Base-by-base conservation (phyloP, 2,888 invertebrate genomes). In the Nowickia ferox region DNA sequence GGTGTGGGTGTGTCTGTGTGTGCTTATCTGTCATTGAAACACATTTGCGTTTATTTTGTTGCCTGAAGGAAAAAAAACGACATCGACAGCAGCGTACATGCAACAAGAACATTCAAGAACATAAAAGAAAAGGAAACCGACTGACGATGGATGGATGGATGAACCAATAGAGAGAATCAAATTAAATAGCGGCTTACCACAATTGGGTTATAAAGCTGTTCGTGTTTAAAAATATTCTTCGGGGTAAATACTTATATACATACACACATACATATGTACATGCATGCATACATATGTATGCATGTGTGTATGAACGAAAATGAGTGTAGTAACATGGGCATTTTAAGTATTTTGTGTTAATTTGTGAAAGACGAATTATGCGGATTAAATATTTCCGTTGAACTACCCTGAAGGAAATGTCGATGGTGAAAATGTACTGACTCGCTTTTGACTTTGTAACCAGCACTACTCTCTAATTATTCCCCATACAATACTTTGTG, bases 181-280 rank as follows among this genome's bases (percentile, higher is more conserved):
- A 72, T 77, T 83, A 83, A 83, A 66, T 66, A 77, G 57, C 66
- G 83, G 77, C 57, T 77, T 83, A 83, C 83, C 83, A 71, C 71
- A 83, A 83, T 72, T 83, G 59, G 83, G 65, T 83, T 77, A 77
- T 77, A 51, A 57, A 57, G 63, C n/a, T 72, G 55, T 72, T 63
- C 53, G 22, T 79, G 79, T 63, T 71, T 40, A 40, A 55, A 44
- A 53, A 61, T 19, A 51, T 74, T 65, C 15, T 46, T 79, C 9
- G n/a, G 13, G 22, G 55, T 44, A 38, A 1, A 5, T 42, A n/a
- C 8, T 0, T 5, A 19, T 57, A 4, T 57, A 13, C 22, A 38
- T 30, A 30, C 1, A 6, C 6, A 15, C 15, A 15, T n/a, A 15
- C 59, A 55, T 22, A 9, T 4, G 15, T 51, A 15, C 40, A 9